phyloP scores from a whole-genome alignment of 2,888 invertebrate genomes.

The Pheosia gnoma region DNA sequence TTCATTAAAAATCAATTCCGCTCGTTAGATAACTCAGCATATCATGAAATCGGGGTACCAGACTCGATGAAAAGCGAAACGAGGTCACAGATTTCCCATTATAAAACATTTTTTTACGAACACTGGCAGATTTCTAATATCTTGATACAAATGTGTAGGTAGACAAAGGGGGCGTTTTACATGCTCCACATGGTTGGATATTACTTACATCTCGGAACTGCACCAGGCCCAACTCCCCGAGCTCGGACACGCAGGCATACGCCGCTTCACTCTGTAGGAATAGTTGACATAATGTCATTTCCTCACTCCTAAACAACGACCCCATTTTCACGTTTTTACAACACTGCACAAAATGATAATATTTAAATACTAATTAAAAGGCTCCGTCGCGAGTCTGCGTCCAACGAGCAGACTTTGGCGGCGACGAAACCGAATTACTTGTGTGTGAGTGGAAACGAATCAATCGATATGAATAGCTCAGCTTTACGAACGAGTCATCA shows the following conservation, averaged over 20 bases:
- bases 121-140: slow-evolving; percentile 9
- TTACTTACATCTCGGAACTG: slow-evolving; percentile 97
- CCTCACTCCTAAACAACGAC: slow-evolving; percentile 98
- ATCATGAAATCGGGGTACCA: slow-evolving; percentile 40
- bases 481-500: slow-evolving; percentile 50
- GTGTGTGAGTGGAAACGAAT: slow-evolving; percentile 44
- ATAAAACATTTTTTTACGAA: slow-evolving; percentile 8
- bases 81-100: slow-evolving; percentile 55
- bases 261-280: slow-evolving; percentile 99
- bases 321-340: slow-evolving; percentile 86
- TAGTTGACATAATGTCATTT: slow-evolving; percentile 99
- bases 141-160: slow-evolving; percentile 2
- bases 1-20: slow-evolving; percentile 25
- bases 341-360: slow-evolving; percentile 58
- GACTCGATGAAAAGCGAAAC: slow-evolving; percentile 42
- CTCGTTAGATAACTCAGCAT: slow-evolving; percentile 29
- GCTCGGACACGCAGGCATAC: slow-evolving; percentile 98
- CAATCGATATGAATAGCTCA: slow-evolving; percentile 61
- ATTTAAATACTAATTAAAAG: slow-evolving; percentile 50
- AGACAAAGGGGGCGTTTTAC: slow-evolving; percentile 36
- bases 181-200: slow-evolving; percentile 28
- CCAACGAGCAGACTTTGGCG: slow-evolving; percentile 66
- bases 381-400: slow-evolving; percentile 72
- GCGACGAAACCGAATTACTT: slow-evolving; percentile 73
- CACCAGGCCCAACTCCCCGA: slow-evolving; percentile 98